Conservation (phyloP, 2,797 vertebrate genomes). For the Lindbergichthys nudifrons region DNA sequence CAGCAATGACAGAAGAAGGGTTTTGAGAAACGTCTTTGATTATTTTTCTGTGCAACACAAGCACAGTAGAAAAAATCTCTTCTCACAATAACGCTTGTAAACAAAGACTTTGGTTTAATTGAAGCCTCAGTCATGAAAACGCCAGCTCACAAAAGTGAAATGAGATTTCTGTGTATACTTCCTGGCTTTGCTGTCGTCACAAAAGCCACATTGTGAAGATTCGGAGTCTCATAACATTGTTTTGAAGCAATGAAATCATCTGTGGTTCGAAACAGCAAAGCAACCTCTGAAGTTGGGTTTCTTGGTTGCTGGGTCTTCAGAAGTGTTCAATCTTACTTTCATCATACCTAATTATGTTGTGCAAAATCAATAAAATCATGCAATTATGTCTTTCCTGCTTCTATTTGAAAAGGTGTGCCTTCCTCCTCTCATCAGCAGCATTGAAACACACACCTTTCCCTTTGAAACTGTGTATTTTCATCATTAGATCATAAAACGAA, state of each 20-base stretch:
- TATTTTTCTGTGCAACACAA: conserved; percentile 1
- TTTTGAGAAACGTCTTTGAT: conserved; percentile 42
- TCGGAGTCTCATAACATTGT: background rate
- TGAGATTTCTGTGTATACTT: conserved; percentile 12
- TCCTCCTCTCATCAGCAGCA: conserved; percentile 14
- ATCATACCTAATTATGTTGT: conserved; percentile 47
- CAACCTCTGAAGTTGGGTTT: conserved; percentile 14
- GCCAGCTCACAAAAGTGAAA: conserved; percentile 1
- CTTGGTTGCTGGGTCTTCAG: conserved; percentile 17
- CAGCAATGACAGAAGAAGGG: conserved; percentile 29
- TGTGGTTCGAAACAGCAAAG: conserved; percentile 17
- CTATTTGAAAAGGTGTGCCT: background rate
- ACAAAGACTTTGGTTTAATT: conserved; percentile 32
- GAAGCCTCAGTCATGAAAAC: conserved; percentile 3
- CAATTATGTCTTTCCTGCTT: conserved; percentile 33
- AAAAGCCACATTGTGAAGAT: conserved; percentile 1
- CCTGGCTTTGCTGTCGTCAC: background rate
- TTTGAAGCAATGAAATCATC: conserved; percentile 31
- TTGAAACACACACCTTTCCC: background rate
- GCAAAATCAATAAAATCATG: conserved; percentile 44
- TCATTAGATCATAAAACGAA: background rate
- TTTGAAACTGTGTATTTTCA: conserved; percentile 5
- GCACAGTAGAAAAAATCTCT: conserved; percentile 8
- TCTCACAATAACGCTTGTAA: conserved; percentile 22
- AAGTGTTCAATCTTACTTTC: conserved; percentile 38